These are phyloP conservation scores for Perca fluviatilis DNA, from an alignment of 2,113 vertebrate genomes.

Conservation along the genomic window DNA sequence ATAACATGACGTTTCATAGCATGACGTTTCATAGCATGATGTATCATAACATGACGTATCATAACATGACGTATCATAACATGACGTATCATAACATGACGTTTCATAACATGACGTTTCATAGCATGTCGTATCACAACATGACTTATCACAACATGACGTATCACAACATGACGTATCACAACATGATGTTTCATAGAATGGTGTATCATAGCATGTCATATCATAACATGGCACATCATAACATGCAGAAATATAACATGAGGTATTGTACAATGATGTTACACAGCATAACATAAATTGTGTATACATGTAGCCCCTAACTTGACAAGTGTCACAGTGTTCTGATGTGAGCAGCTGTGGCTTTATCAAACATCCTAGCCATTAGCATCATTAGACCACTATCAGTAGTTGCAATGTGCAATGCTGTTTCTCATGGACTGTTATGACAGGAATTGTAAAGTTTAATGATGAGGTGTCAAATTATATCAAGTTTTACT, in stretches of 20 bases:
- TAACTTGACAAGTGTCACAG: neutral
- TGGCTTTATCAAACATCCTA: slow-evolving; percentile 33
- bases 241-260: too few relatives aligned
- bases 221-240: neutral
- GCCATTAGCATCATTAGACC: slow-evolving; percentile 25
- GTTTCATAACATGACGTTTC: neutral
- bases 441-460: slow-evolving; percentile 58
- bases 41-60: neutral
- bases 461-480: slow-evolving; percentile 40
- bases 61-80: neutral
- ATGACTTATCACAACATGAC: neutral
- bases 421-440: slow-evolving; percentile 36
- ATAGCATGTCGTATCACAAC: too few relatives aligned
- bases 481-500: slow-evolving; percentile 34
- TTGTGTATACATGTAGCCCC: neutral
- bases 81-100: neutral
- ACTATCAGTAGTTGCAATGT: slow-evolving; percentile 30
- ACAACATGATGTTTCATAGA: neutral
- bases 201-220: neutral
- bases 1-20: neutral
- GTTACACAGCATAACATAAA: neutral
- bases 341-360: slow-evolving; percentile 29
- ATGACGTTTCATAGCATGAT: neutral
- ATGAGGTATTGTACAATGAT: neutral
- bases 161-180: neutral